phyloP scores from a whole-genome alignment of 2,113 vertebrate species.

The Hyperoodon ampullatus region DNA sequence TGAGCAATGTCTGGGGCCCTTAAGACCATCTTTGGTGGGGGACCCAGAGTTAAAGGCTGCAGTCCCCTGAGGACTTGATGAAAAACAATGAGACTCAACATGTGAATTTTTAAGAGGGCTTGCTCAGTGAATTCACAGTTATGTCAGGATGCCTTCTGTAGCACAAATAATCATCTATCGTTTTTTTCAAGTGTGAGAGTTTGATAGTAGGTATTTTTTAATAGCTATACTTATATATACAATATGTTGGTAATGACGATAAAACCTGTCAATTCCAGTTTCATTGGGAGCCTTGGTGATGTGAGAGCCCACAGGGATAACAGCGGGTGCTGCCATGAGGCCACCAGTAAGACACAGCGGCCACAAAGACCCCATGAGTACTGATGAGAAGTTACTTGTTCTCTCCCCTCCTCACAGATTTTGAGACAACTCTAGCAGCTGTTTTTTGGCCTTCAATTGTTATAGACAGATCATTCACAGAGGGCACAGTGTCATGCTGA shows the following conservation, averaged over 20 bases:
- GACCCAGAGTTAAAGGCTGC: background rate
- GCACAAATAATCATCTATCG: background rate
- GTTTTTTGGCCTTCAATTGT: background rate
- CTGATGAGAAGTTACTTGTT: background rate
- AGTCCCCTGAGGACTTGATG: background rate
- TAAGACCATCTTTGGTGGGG: background rate
- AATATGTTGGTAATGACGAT: background rate
- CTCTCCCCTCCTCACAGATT: background rate
- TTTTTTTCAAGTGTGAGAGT: background rate
- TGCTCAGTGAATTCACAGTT: background rate
- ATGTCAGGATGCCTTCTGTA: background rate
- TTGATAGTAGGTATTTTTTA: background rate
- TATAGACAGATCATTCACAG: background rate
- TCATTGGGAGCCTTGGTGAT: background rate
- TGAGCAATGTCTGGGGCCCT: background rate
- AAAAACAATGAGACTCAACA: background rate
- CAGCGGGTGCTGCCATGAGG: too few relatives aligned
- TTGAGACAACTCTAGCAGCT: background rate
- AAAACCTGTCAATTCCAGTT: background rate
- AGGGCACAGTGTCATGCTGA: background rate
- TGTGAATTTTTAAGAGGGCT: background rate
- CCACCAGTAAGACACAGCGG: background rate
- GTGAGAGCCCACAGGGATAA: background rate
- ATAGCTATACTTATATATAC: background rate
- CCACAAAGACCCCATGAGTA: fast-evolving